Percentiles rank a stretch among this genome's conserved stretches.
Evolutionary conservation across 1,140 invertebrate species (phyloP).

Genomic region (Leptinotarsa defecta): DNA sequence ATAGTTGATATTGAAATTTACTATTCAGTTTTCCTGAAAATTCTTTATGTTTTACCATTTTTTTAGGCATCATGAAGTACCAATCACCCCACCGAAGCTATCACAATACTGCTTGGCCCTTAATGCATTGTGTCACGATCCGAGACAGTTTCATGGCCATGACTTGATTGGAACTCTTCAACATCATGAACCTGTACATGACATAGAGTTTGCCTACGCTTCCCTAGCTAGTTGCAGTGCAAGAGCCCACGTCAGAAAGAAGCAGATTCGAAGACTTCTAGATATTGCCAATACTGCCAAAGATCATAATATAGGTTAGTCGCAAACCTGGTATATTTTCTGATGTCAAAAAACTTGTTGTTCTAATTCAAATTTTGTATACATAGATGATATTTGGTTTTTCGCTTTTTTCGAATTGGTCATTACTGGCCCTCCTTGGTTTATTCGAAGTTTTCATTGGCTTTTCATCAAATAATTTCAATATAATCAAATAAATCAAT

Average conservation of each 20-base stretch:
- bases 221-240: conserved; percentile 75
- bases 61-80: conserved; percentile 69
- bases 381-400: no score
- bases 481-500: no score
- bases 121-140: conserved; percentile 78
- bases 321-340: no score
- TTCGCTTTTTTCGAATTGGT: no score
- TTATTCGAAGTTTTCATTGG: no score
- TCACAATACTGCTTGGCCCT: conserved; percentile 77
- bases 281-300: conserved; percentile 77
- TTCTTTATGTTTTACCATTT: not conserved
- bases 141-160: conserved; percentile 79
- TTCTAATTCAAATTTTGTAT: no score
- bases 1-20: no score
- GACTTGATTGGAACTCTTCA: conserved; percentile 67
- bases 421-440: no score
- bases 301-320: conserved; percentile 72
- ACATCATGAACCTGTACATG: conserved; percentile 62
- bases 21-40: not conserved
- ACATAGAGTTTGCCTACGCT: conserved; percentile 71
- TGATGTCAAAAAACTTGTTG: no score
- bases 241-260: conserved; percentile 78
- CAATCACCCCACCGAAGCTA: conserved; percentile 72
- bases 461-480: no score
- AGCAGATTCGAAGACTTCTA: conserved; percentile 74